Evolutionary conservation across 2,888 invertebrate genomes (phyloP).

Genomic region (Thysanoteuthis rhombus): DNA sequence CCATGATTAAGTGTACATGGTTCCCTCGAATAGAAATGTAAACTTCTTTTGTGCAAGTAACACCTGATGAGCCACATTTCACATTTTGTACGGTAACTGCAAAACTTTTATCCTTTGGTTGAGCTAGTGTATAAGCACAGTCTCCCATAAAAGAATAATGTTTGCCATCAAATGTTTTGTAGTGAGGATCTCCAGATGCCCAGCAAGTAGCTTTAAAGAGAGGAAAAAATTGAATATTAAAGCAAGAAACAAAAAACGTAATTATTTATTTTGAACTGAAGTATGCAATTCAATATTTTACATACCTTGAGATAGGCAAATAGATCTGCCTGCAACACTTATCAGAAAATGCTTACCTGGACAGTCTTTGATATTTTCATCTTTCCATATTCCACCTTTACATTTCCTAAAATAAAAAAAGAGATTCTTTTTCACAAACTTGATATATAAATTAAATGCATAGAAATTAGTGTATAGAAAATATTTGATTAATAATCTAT

Average conservation of each 20-base stretch:
- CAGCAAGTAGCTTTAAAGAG: conserved; percentile 71
- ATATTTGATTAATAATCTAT: not conserved
- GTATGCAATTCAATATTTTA: not conserved
- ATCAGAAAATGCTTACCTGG: conserved; percentile 18
- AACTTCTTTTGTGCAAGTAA: conserved; percentile 80
- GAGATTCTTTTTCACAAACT: not conserved
- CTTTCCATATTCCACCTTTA: conserved; percentile 17
- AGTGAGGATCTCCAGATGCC: conserved; percentile 91
- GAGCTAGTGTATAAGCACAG: conserved; percentile 79
- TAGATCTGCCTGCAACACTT: not conserved
- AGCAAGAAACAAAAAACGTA: not conserved
- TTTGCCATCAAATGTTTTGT: conserved; percentile 84
- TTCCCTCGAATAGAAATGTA: conserved; percentile 37
- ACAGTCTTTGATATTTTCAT: conserved; percentile 17
- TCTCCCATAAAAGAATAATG: conserved; percentile 87
- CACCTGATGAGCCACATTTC: conserved; percentile 84
- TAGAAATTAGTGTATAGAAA: not conserved
- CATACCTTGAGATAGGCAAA: not conserved
- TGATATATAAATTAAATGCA: not conserved
- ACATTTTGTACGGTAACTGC: conserved; percentile 82
- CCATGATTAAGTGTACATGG: conserved; percentile 43
- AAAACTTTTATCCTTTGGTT: conserved; percentile 35
- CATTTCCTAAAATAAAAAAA: conserved; percentile 17
- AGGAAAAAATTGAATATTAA: not conserved
- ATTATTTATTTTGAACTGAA: not conserved